A percentile compares a stretch with the other conserved stretches of the same genome.
Conservation (phyloP, 1,140 invertebrate species). For the Lysiphlebus fabarum region DNA sequence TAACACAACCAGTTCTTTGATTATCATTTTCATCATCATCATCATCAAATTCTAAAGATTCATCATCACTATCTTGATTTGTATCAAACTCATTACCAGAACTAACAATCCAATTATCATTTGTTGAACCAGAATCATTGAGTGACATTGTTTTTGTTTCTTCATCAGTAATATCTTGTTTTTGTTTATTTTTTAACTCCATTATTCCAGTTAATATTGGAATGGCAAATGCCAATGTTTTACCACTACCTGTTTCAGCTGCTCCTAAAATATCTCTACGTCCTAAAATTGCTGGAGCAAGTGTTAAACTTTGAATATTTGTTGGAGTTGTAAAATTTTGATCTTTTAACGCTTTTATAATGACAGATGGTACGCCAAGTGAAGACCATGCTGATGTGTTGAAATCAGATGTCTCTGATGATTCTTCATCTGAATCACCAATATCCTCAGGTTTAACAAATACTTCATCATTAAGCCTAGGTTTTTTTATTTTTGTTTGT, state of each 20-base stretch:
- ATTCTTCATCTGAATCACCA: background rate
- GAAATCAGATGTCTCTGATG: slow-evolving; percentile 22
- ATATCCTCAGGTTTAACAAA: background rate
- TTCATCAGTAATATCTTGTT: slow-evolving; percentile 27
- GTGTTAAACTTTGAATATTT: slow-evolving; percentile 71
- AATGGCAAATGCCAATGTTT: slow-evolving; percentile 95
- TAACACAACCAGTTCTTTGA: slow-evolving; percentile 58
- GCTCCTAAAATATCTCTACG: slow-evolving; percentile 88
- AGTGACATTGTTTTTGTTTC: slow-evolving; percentile 24
- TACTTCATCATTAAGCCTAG: background rate
- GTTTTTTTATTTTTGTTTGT: background rate
- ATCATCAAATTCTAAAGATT: slow-evolving; percentile 37
- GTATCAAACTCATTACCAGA: slow-evolving; percentile 38
- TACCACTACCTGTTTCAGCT: slow-evolving; percentile 96
- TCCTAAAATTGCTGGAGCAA: slow-evolving; percentile 84
- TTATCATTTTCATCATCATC: slow-evolving; percentile 41
- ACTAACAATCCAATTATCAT: slow-evolving; percentile 40
- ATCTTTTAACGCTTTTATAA: slow-evolving; percentile 73
- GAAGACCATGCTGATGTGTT: slow-evolving; percentile 69
- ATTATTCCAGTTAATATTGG: slow-evolving; percentile 85
- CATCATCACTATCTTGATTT: slow-evolving; percentile 32
- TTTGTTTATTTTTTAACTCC: slow-evolving; percentile 60
- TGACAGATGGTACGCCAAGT: slow-evolving; percentile 65
- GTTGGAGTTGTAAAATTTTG: slow-evolving; percentile 80
- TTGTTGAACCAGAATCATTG: slow-evolving; percentile 49